These are phyloP conservation scores for Aurelia aurita DNA, from an alignment of 30 jellyfish, hydroid and myxozoan genomes.

Conservation along the genomic window DNA sequence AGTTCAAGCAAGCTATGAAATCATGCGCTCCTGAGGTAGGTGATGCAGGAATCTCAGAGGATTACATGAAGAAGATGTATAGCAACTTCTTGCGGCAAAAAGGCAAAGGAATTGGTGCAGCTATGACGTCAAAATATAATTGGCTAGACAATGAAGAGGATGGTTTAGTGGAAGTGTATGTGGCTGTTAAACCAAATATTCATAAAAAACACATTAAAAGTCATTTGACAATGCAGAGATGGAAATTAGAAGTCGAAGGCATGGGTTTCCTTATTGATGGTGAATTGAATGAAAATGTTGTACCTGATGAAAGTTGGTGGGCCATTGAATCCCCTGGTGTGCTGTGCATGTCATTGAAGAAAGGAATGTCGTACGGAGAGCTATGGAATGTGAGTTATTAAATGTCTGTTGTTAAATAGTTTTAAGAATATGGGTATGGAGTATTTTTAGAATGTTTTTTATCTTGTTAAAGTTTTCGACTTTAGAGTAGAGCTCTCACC, in stretches of 20 bases:
- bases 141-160: conserved; percentile 86
- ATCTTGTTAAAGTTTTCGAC: no score
- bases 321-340: conserved; percentile 93
- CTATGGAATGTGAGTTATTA: conserved; percentile 78
- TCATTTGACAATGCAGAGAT: conserved; percentile 40
- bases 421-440: neutral
- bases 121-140: conserved; percentile 70
- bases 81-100: conserved; percentile 47
- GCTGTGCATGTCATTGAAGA: conserved; percentile 84
- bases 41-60: conserved; percentile 47
- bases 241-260: conserved; percentile 82
- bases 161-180: conserved; percentile 74
- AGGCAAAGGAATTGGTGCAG: conserved; percentile 72
- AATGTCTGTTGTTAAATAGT: neutral
- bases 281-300: conserved; percentile 50
- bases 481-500: no score
- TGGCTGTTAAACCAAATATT: conserved; percentile 66
- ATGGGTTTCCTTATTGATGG: conserved; percentile 78
- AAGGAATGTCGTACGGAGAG: conserved; percentile 47
- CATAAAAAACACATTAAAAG: conserved; percentile 69
- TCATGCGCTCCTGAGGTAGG: conserved; percentile 55
- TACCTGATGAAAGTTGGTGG: conserved; percentile 86
- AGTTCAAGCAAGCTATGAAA: conserved; percentile 76
- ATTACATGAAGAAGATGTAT: conserved; percentile 70
- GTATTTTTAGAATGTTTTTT: neutral